These are phyloP conservation scores for Cathartes aura DNA, from an alignment of 2,113 vertebrate genomes.

Conservation along the genomic window DNA sequence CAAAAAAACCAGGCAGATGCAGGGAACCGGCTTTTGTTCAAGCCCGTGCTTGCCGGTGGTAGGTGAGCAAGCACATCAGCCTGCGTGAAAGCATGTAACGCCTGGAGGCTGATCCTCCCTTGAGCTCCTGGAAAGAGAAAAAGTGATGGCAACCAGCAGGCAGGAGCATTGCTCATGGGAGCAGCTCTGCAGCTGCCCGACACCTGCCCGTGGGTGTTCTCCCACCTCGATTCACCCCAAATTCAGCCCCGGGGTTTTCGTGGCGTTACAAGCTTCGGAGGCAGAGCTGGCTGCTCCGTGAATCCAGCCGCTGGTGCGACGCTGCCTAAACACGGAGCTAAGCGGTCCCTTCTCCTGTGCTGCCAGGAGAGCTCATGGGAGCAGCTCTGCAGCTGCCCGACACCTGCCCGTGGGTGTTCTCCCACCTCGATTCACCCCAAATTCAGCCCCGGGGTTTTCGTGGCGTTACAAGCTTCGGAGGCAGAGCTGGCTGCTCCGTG, in stretches of 20 bases:
- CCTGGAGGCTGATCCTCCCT: neutral
- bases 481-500: neutral
- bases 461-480: rapidly evolving
- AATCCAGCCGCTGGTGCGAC: rapidly evolving
- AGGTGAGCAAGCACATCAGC: neutral
- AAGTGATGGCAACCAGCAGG: neutral
- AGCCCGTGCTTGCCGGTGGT: neutral
- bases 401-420: neutral
- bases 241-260: rapidly evolving
- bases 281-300: neutral
- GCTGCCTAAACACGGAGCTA: neutral
- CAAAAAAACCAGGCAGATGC: neutral
- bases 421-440: neutral
- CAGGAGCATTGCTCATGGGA: neutral
- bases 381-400: neutral
- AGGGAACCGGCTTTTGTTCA: neutral
- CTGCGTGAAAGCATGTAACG: neutral
- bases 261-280: rapidly evolving
- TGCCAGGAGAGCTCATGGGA: neutral
- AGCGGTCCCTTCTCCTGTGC: rapidly evolving
- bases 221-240: neutral
- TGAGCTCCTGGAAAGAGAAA: neutral
- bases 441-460: rapidly evolving
- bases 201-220: neutral
- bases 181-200: neutral